Base-by-base conservation (phyloP, 2,797 vertebrate species). In the Halcyon smyrnensis region DNA sequence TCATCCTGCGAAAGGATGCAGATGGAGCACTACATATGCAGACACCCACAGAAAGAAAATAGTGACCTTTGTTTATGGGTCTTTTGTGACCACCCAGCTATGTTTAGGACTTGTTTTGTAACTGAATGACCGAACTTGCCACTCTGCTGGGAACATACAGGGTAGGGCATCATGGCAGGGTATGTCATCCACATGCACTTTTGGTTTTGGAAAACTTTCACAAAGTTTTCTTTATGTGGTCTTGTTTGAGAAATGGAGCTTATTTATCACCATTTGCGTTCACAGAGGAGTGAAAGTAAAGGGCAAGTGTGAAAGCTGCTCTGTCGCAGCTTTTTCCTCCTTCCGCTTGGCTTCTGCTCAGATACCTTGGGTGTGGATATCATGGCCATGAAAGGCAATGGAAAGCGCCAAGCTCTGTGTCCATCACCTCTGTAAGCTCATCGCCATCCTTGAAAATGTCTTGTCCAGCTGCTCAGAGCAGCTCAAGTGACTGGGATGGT, bases 81-180 rank as follows among this genome's bases (percentile, higher is more conserved):
- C 48, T 92, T 73, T 27, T 53, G 50, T 69, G 65, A 73, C 18
- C 59, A 85, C 25, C 37, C 39, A 50, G 28, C 27, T 81, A 13
- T 13, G 5, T 68, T 45, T 1, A 2, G 37, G 59, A 43, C 7
- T 71, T 81, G 10, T 43, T 86, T 75, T 54, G n/a, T 54, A 78
- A 53, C 19, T 46, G 37, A 53, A 25, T 27, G 56, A 43, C 17
- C 24, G 3, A 3, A 30, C 9, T 62, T 81, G 30, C 12, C 15
- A 12, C 15, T 51, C 54, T 54, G 28, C 14, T 59, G 51, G 27
- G 50, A 84, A n/a, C 0, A 0, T 5, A 2, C 6, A 24, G 10
- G 8, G 6, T 56, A 51, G 41, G 69, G 30, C 30, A 6, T 7
- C 1, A 0, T 14, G 18, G 32, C 11, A 62, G 32, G 19, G 24